A percentile compares a stretch with the other conserved stretches of the same genome.
phyloP scores from a whole-genome alignment of 2,888 invertebrate genomes.

The Pyrgus malvae region DNA sequence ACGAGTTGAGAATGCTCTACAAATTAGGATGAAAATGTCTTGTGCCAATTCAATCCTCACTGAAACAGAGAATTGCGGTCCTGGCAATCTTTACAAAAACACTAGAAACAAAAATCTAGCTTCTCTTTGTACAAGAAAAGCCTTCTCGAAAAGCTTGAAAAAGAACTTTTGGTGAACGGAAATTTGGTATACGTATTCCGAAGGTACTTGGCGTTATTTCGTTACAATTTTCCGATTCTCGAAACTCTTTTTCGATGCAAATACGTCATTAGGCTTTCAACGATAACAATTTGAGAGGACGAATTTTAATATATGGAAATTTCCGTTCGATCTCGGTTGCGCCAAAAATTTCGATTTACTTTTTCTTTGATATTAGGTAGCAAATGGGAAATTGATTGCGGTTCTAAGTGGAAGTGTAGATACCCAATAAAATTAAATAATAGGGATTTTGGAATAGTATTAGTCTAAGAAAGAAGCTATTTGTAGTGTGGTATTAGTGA shows the following conservation, averaged over 20 bases:
- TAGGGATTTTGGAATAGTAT: neutral
- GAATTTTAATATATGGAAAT: conserved; percentile 66
- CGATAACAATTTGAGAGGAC: conserved; percentile 59
- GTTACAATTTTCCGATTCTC: conserved; percentile 41
- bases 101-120: neutral
- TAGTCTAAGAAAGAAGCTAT: too few relatives aligned
- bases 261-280: conserved; percentile 62
- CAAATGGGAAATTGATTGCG: neutral
- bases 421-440: too few relatives aligned
- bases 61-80: neutral
- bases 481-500: too few relatives aligned
- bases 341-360: conserved; percentile 2
- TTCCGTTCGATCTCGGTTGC: conserved; percentile 26
- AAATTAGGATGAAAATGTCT: too few relatives aligned
- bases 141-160: neutral
- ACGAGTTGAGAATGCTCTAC: too few relatives aligned
- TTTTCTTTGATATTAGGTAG: neutral
- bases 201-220: conserved; percentile 22
- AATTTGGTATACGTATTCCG: conserved; percentile 23
- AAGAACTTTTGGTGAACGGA: conserved; percentile 8
- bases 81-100: too few relatives aligned
- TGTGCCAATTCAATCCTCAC: too few relatives aligned
- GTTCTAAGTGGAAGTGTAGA: neutral
- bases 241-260: conserved; percentile 67
- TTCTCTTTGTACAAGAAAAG: neutral